These are phyloP conservation scores for Empis livida DNA, from an alignment of 2,888 invertebrate species.

Conservation along the genomic window DNA sequence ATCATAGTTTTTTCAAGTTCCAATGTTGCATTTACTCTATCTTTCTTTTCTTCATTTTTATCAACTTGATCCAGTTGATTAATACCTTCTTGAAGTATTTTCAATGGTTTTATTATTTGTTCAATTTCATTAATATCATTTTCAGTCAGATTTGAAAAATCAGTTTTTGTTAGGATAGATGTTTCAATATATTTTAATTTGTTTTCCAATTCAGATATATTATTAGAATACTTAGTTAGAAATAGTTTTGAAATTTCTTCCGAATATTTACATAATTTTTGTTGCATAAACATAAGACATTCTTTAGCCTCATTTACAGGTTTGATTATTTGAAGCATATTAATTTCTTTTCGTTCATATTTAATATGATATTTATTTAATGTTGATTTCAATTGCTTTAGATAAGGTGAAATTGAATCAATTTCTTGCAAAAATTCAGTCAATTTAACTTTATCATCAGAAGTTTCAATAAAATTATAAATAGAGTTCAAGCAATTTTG, in stretches of 20 bases:
- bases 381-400: background rate
- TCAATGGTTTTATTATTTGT: conserved; percentile 20
- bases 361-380: background rate
- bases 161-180: conserved; percentile 1
- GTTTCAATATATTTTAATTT: conserved; percentile 8
- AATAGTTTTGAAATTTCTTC: conserved; percentile 6
- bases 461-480: conserved; percentile 9
- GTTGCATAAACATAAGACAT: conserved; percentile 16
- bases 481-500: conserved; percentile 6
- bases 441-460: conserved; percentile 4
- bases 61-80: background rate
- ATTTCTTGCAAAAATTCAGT: conserved; percentile 28
- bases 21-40: too few relatives aligned
- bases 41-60: background rate
- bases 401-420: conserved; percentile 18
- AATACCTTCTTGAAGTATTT: conserved; percentile 15
- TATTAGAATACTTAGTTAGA: conserved; percentile 2
- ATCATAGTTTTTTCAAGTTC: too few relatives aligned
- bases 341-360: conserved; percentile 7
- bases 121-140: conserved; percentile 19
- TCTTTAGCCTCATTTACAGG: conserved; percentile 26
- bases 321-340: conserved; percentile 20
- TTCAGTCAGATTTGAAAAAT: conserved; percentile 2
- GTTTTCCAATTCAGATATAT: conserved; percentile 5
- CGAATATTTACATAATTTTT: conserved; percentile 22